A percentile compares a stretch with the other conserved stretches of the same genome.
phyloP scores from a whole-genome alignment of 2,797 vertebrate genomes.

The Manis crassicaudata region DNA sequence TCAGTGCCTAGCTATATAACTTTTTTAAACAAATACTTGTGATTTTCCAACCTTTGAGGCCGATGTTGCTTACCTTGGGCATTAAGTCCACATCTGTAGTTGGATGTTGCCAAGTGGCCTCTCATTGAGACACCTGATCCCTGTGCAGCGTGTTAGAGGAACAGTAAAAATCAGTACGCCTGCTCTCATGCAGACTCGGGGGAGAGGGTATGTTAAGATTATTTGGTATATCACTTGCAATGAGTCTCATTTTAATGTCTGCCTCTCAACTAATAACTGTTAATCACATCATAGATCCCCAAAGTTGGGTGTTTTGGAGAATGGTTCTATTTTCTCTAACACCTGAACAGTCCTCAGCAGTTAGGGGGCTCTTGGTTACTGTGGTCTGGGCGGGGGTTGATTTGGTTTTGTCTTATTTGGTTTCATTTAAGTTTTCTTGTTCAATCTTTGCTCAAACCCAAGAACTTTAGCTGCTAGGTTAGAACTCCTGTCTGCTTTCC shows the following conservation, averaged over 20 bases:
- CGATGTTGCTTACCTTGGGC: conserved; percentile 77
- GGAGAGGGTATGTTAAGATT: conserved; percentile 75
- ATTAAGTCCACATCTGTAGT: conserved; percentile 74
- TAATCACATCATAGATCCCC: conserved; percentile 79
- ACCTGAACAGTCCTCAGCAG: conserved; percentile 75
- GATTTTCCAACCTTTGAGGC: conserved; percentile 72
- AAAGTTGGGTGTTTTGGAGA: conserved; percentile 82
- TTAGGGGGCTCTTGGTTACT: conserved; percentile 72
- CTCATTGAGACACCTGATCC: conserved; percentile 78
- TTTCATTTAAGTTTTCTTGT: conserved; percentile 92
- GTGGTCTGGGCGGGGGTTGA: conserved; percentile 68
- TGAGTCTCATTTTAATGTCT: conserved; percentile 83
- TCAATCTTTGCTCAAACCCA: conserved; percentile 98
- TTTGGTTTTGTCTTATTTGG: conserved; percentile 83
- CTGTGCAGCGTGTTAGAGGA: conserved; percentile 80
- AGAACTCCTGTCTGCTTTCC: conserved; percentile 99
- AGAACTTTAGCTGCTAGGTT: conserved; percentile 98
- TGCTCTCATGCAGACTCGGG: conserved; percentile 49
- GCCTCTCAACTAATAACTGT: conserved; percentile 83
- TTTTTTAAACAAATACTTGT: conserved; percentile 74
- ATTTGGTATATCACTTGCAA: conserved; percentile 82
- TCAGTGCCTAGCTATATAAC: conserved; percentile 74
- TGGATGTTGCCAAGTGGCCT: conserved; percentile 81
- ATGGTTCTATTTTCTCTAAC: conserved; percentile 81
- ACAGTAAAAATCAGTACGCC: conserved; percentile 77